Base-by-base conservation (phyloP, 2,888 invertebrate genomes). In the Aspidiotus rigidus region DNA sequence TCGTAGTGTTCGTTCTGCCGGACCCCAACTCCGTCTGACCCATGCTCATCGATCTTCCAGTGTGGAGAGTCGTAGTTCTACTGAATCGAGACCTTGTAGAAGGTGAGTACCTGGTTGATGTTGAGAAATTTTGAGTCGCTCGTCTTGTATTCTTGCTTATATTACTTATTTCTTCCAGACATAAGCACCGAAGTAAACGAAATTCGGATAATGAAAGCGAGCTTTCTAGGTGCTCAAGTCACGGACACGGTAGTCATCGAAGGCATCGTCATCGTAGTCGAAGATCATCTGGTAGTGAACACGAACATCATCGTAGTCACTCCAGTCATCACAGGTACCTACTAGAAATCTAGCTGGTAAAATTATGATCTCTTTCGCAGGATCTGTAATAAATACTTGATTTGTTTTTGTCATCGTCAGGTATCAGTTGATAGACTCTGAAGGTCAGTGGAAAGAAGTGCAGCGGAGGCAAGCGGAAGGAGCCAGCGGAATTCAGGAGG, bases 131-230 rank as follows among this genome's bases (percentile, higher is more conserved):
- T 49, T 13, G 28, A 1, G 49, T 13, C 49, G 2, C 10, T 49
- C 10, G n/a, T 49, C 6, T 6, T 49, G 49, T 28, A 28, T 5
- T 5, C 28, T 28, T 28, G 49, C 6, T 49, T 6, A 49, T 49
- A 49, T 13, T 49, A 49, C 3, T 49, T 64, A 53, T 57, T 66
- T 57, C 44, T 69, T 66, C 64, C 70, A 82, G 82, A 75, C 80
- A 82, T 75, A 86, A 89, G 76, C 87, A 86, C 75, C 90, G 90
- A 54, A 89, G 90, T 75, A 84, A 89, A 73, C 83, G 87, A 75
- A 85, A 90, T 74, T 93, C 93, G 1, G 93, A 93, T 77, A 92
- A 91, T 73, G 93, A 93, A 79, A 93, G 93, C 75, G 93, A 93
- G 79, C 80, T 91, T 73, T 93, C 93, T 0, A 86, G 91, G 71